Evolutionary conservation across 1,140 invertebrate species (phyloP).

Genomic region (Hetaerina americana): DNA sequence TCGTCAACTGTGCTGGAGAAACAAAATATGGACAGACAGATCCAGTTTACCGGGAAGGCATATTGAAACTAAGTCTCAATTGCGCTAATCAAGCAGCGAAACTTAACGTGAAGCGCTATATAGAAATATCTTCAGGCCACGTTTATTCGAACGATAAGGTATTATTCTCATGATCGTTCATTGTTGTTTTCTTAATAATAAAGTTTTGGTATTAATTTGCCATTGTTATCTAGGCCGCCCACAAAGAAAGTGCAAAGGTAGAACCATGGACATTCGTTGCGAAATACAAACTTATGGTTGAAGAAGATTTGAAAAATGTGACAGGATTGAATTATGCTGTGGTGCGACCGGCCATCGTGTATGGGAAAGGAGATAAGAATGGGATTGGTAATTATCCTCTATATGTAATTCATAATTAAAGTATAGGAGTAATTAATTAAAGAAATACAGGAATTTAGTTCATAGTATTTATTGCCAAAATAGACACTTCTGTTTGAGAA

Average conservation of each 20-base stretch:
- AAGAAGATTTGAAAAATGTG: slow-evolving; percentile 56
- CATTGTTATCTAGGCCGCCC: slow-evolving; percentile 39
- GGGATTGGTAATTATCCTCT: slow-evolving; percentile 54
- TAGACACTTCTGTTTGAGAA: no score
- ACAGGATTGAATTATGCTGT: slow-evolving; percentile 63
- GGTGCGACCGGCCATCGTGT: slow-evolving; percentile 71
- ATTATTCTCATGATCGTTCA: background rate
- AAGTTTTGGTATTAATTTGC: background rate
- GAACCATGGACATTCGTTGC: slow-evolving; percentile 75
- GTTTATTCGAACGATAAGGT: slow-evolving; percentile 71
- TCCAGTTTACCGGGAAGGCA: slow-evolving; percentile 79
- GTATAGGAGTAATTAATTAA: no score
- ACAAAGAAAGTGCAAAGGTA: slow-evolving; percentile 57
- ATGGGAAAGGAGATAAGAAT: slow-evolving; percentile 68
- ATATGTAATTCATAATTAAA: background rate
- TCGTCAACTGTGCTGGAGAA: slow-evolving; percentile 82
- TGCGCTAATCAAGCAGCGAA: slow-evolving; percentile 64
- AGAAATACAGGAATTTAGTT: no score
- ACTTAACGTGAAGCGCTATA: slow-evolving; percentile 49
- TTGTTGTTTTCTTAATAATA: background rate
- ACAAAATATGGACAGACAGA: slow-evolving; percentile 78
- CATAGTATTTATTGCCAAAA: no score
- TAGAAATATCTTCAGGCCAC: slow-evolving; percentile 76
- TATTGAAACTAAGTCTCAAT: slow-evolving; percentile 67
- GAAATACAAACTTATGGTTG: slow-evolving; percentile 70